Evolutionary conservation across 1,140 invertebrate genomes (phyloP).

Genomic region (Monomorium pharaonis): DNA sequence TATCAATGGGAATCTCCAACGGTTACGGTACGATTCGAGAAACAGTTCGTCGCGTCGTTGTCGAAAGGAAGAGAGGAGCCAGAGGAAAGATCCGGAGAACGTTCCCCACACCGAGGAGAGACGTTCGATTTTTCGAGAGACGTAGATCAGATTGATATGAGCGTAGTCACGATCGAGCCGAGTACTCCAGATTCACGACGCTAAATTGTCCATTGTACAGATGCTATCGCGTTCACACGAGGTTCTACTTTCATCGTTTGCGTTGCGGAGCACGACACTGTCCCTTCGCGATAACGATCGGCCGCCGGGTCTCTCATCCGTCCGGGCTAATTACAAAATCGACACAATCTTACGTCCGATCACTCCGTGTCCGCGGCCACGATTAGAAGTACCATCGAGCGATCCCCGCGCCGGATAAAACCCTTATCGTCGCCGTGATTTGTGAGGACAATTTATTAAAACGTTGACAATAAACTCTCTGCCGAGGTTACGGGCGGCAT

Average conservation of each 20-base stretch:
- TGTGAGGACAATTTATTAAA: not conserved
- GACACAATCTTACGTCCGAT: not conserved
- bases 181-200: not conserved
- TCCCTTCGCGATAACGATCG: not conserved
- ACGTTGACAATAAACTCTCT: not conserved
- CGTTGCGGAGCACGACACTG: not conserved
- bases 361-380: too few relatives aligned
- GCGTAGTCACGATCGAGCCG: not conserved
- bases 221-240: not conserved
- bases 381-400: not conserved
- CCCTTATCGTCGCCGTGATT: not conserved
- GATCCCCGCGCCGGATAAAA: not conserved
- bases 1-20: conserved; percentile 18
- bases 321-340: conserved; percentile 27
- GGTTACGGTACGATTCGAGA: conserved; percentile 14
- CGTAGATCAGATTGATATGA: not conserved
- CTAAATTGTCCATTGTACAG: conserved; percentile 5
- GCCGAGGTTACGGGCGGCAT: not conserved
- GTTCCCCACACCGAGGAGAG: not conserved
- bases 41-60: not conserved
- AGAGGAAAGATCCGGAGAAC: not conserved
- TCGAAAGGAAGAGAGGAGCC: not conserved
- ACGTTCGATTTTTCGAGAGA: not conserved
- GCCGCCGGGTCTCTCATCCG: not conserved
- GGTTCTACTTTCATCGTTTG: not conserved